Base-by-base conservation (phyloP, 1,140 invertebrate genomes). In the Zaprionus lachaisei region DNA sequence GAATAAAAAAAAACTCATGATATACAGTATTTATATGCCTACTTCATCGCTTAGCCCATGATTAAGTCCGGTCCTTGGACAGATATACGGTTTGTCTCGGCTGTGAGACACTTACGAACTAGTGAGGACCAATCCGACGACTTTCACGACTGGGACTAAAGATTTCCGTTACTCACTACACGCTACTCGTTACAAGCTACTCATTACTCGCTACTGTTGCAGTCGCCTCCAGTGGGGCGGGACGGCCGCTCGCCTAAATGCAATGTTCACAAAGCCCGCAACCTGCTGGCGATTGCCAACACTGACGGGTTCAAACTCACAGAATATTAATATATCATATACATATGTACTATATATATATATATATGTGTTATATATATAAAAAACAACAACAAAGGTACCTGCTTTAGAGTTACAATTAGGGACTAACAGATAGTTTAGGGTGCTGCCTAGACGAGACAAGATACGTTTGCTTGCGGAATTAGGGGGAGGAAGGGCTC, bases 121-220 rank as follows among this genome's bases (percentile, higher is more conserved):
- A 47, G 41, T 47, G 78, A 80, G 83, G 83, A 86, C 80, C 80
- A 83, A 83, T 80, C 73, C 66, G 63, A 41, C 44, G 80, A 83
- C 72, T 76, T 70, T 57, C 58, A 84, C 31, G n/a, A 41, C 64
- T 66, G 76, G 31, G 72, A 55, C 81, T 85, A 85, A 49, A 54
- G 47, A 64, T 54, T 54, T 26, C 26, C 71, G 20, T 38, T 63
- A 71, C 37, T 64, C 17, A 34, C 37, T 57, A 72, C 20, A 34
- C 9, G 28, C n/a, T 72, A 64, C 26, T 56, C 38, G 41, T 17
- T 71, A 63, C n/a, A 15, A 15, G 37, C 37, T 38, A 47, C 41
- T 47, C 6, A n/a, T 22, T 72, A 72, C 6, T 58, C 12, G 34
- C 44, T 68, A 73, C 31, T 61, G 22, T 6, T 67, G 67, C 20